Percentiles rank a stretch among this genome's conserved stretches.
These are phyloP conservation scores for Chaetogeoica ovagalla DNA, from an alignment of 2,888 invertebrate genomes.

Conservation along the genomic window DNA sequence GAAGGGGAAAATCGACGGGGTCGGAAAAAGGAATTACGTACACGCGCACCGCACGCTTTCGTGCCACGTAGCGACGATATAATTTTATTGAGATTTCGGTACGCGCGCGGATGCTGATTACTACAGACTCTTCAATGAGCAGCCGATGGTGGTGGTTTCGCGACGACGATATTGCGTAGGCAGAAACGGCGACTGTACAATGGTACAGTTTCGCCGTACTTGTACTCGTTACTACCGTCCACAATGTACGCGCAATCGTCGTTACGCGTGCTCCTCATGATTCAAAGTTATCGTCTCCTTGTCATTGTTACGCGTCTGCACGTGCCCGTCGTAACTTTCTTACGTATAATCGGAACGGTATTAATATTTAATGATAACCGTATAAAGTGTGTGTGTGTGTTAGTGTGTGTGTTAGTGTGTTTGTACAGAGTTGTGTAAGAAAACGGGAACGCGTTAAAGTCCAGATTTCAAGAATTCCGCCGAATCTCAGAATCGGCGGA, in stretches of 20 bases:
- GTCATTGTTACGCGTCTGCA: conserved; percentile 26
- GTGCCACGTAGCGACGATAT: neutral
- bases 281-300: conserved; percentile 19
- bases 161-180: neutral
- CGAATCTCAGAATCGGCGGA: too few species aligned
- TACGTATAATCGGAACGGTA: conserved; percentile 41
- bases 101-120: too few species aligned
- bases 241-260: conserved; percentile 14
- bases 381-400: too few species aligned
- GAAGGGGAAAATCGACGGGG: too few species aligned
- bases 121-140: too few species aligned
- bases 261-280: conserved; percentile 32
- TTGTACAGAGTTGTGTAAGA: too few species aligned
- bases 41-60: neutral
- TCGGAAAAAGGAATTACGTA: conserved; percentile 8
- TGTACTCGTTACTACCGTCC: too few species aligned
- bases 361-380: conserved; percentile 48
- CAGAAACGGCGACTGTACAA: too few species aligned
- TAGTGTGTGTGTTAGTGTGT: too few species aligned
- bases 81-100: conserved; percentile 45
- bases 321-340: conserved; percentile 48
- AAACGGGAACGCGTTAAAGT: too few species aligned
- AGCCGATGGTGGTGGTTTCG: too few species aligned
- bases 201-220: neutral
- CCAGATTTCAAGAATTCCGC: too few species aligned